Evolutionary conservation across 2,888 invertebrate species (phyloP).

Genomic region (Marronus borbonicus): DNA sequence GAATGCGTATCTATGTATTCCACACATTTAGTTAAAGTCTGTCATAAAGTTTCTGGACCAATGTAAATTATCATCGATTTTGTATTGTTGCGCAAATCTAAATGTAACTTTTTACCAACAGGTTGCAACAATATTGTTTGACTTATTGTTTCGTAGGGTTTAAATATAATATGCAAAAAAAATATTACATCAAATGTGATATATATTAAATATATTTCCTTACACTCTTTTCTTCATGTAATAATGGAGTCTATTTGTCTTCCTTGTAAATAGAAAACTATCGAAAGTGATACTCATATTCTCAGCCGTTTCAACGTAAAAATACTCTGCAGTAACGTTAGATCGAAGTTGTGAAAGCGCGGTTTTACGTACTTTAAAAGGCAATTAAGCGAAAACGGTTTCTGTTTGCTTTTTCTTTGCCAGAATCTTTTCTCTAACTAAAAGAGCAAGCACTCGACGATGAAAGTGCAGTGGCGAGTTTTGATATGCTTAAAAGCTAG

Average conservation of each 20-base stretch:
- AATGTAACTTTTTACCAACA: too few relatives aligned
- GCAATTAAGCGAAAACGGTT: constrained; percentile 39
- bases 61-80: too few relatives aligned
- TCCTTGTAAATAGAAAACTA: background rate
- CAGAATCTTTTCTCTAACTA: constrained; percentile 14
- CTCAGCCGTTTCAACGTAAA: background rate
- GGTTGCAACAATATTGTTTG: too few relatives aligned
- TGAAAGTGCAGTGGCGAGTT: constrained; percentile 11
- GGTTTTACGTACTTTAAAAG: constrained; percentile 32
- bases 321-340: background rate
- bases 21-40: too few relatives aligned
- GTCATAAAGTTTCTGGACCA: too few relatives aligned
- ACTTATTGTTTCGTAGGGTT: too few relatives aligned
- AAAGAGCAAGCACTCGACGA: constrained; percentile 13
- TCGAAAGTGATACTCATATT: background rate
- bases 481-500: constrained; percentile 16
- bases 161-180: too few relatives aligned
- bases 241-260: background rate
- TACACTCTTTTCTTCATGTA: background rate
- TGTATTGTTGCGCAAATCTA: too few relatives aligned
- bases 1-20: background rate
- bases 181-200: too few relatives aligned
- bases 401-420: constrained; percentile 24
- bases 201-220: too few relatives aligned
- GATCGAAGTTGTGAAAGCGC: constrained; percentile 35